Percentiles rank a stretch among this genome's conserved stretches.
Conservation (phyloP, 2,113 vertebrate species). For the Colaptes auratus region DNA sequence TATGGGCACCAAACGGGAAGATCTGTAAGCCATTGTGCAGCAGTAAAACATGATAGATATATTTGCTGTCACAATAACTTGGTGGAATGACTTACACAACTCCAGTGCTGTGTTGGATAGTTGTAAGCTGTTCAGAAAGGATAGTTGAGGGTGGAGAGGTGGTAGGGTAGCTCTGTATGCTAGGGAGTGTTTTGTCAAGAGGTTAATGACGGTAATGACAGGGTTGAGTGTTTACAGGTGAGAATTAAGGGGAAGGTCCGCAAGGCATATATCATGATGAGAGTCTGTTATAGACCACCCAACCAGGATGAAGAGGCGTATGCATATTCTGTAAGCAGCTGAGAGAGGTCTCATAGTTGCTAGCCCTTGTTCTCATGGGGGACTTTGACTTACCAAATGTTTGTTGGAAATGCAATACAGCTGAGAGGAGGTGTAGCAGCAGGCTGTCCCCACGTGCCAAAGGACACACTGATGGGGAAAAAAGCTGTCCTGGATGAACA, state of each 20-base stretch:
- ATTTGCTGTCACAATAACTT: background rate
- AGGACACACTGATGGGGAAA: background rate
- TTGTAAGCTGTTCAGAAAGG: background rate
- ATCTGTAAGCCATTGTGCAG: background rate
- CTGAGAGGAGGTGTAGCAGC: background rate
- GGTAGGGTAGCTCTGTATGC: background rate
- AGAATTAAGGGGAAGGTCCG: background rate
- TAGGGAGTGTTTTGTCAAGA: background rate
- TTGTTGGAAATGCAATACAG: background rate
- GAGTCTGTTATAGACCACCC: background rate
- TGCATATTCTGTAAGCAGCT: background rate
- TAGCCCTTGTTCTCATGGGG: background rate
- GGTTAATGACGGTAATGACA: background rate
- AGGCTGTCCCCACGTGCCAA: too few species aligned
- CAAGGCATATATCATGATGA: background rate
- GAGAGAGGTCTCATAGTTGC: background rate
- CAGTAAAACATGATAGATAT: background rate
- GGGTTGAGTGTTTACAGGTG: background rate
- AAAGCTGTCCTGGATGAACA: background rate
- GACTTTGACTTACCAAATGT: background rate
- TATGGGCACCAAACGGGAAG: background rate
- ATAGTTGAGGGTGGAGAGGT: background rate
- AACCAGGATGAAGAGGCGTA: background rate
- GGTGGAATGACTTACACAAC: background rate
- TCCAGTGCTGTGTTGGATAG: background rate